Evolutionary conservation across 1,140 invertebrate species (phyloP).

Genomic region (Camponotus floridanus): DNA sequence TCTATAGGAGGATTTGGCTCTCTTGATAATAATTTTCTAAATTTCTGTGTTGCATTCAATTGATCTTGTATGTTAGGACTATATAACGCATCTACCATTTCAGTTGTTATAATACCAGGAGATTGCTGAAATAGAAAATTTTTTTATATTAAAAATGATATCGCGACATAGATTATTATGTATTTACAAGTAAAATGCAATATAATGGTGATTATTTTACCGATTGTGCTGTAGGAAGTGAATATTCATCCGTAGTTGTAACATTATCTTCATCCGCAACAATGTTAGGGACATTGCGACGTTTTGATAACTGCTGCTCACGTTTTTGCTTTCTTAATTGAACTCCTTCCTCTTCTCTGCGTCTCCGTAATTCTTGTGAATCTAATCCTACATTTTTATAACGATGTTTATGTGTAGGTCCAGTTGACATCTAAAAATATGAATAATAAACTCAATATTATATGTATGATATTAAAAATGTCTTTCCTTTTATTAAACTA

Average conservation of each 20-base stretch:
- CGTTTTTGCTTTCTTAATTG: constrained; percentile 98
- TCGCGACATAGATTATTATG: not conserved
- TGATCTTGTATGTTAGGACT: constrained; percentile 93
- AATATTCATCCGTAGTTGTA: constrained; percentile 78
- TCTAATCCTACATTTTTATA: constrained; percentile 98
- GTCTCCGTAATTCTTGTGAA: constrained; percentile 95
- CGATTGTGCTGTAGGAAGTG: constrained; percentile 73
- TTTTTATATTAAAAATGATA: not conserved
- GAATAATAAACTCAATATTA: not conserved
- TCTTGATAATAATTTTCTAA: constrained; percentile 96
- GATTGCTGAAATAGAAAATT: constrained; percentile 75
- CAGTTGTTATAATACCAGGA: constrained; percentile 88
- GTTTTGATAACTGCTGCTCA: constrained; percentile 96
- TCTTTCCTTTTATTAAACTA: not conserved
- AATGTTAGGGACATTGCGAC: constrained; percentile 92
- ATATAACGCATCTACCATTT: constrained; percentile 95
- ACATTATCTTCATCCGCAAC: constrained; percentile 87
- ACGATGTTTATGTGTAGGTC: constrained; percentile 94
- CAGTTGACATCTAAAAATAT: constrained; percentile 89
- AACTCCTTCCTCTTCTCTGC: constrained; percentile 98
- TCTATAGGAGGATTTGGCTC: constrained; percentile 99
- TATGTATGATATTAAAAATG: not conserved
- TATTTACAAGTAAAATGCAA: not conserved
- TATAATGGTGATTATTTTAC: constrained; percentile 63
- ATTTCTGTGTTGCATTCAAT: constrained; percentile 96